Base-by-base conservation (phyloP, 2,113 vertebrate genomes). In the Gallinago media region DNA sequence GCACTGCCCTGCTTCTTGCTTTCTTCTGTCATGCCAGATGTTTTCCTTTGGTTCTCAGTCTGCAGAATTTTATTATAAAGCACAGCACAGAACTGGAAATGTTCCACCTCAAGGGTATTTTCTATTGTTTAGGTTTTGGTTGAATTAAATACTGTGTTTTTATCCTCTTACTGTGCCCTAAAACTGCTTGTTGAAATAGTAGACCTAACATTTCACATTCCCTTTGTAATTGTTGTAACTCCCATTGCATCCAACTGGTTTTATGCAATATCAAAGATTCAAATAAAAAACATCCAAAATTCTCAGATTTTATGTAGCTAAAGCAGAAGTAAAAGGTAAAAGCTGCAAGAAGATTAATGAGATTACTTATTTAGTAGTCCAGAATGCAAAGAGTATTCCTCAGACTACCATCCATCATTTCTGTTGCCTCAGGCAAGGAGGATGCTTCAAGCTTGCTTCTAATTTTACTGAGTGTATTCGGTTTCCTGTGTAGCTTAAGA, bases 341-440 rank as follows among this genome's bases (percentile, higher is more conserved):
- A 93, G 25, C 31, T 83, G 25, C 49, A 58, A 76, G 58, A 94
- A 95, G 94, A 93, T 95, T 94, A 95, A 97, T 96, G 87, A 94
- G 87, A 92, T 95, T 89, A 85, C 88, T 93, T 95, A 82, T 71
- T 97, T 94, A 97, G 91, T 79, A 90, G 92, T 83, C 79, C 42
- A 80, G 61, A 85, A 95, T 2, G 31, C 32, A 91, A 85, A 87
- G 86, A 82, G 46, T 91, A 74, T 94, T 94, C 85, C 87, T 94
- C 82, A 92, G 82, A 92, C 95, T 95, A 85, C 75, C 79, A 96
- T 95, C 88, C 74, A 95, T 97, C 95, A 94, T 94, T 94, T 97
- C 74, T 95, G 58, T 96, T 95, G 94, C 96, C 94, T 97, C 55
- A 83, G 93, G 96, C 96, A 77, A 96, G 95, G 50, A 96, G 61